These are phyloP conservation scores for Acromyrmex heyeri DNA, from an alignment of 1,140 invertebrate genomes.

Conservation along the genomic window DNA sequence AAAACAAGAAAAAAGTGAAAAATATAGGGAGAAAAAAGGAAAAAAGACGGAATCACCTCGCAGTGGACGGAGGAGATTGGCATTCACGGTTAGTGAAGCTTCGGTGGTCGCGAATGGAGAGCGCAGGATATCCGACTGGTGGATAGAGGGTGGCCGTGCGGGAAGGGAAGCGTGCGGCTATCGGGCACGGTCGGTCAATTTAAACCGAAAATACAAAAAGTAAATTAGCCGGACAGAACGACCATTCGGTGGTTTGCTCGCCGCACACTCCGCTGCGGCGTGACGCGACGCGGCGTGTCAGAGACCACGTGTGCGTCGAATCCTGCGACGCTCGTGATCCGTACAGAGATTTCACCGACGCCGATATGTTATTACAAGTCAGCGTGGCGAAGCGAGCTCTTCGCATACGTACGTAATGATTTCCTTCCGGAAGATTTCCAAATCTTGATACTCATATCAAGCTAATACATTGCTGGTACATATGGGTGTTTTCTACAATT, in stretches of 20 bases:
- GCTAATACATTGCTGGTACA: background rate
- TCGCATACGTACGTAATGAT: conserved; percentile 1
- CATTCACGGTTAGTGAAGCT: conserved; percentile 81
- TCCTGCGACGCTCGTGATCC: conserved; percentile 82
- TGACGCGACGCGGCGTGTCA: conserved; percentile 74
- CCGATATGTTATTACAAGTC: conserved; percentile 80
- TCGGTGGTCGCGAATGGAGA: conserved; percentile 80
- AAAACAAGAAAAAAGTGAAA: conserved; percentile 23
- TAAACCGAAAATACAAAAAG: conserved; percentile 86
- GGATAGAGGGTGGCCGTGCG: conserved; percentile 52
- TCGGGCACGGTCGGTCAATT: conserved; percentile 81
- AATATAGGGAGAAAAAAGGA: background rate
- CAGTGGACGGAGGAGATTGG: conserved; percentile 81
- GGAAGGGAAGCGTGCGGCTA: conserved; percentile 63
- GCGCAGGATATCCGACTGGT: conserved; percentile 69
- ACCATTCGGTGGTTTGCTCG: conserved; percentile 84
- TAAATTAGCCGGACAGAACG: conserved; percentile 86
- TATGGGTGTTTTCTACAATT: background rate
- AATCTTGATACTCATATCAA: background rate
- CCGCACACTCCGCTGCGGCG: conserved; percentile 72
- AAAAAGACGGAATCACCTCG: conserved; percentile 66
- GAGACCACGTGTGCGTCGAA: conserved; percentile 81
- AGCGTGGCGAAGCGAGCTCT: background rate
- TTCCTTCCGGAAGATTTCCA: conserved; percentile 21
- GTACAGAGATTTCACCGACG: conserved; percentile 80